phyloP scores from a whole-genome alignment of 1,140 invertebrate species.

The Heterodera carotae region DNA sequence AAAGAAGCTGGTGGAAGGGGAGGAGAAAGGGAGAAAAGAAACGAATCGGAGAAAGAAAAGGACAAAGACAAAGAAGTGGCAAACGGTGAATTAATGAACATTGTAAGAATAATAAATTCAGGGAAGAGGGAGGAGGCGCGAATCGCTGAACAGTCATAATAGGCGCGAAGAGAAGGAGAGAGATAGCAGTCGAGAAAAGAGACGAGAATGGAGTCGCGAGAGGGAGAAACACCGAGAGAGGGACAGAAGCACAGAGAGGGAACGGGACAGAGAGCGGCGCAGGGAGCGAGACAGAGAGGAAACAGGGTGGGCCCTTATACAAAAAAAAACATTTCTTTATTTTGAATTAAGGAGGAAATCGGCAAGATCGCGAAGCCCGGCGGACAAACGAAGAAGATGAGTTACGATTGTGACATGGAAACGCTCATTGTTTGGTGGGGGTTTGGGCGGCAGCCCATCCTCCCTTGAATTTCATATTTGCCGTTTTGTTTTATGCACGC shows the following conservation, averaged over 20 bases:
- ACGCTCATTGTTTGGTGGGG: too few relatives aligned
- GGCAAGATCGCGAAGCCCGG: conserved; percentile 9
- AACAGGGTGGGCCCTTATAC: background rate
- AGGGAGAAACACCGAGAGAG: background rate
- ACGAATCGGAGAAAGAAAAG: background rate
- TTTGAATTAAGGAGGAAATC: conserved; percentile 8
- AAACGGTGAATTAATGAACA: too few relatives aligned
- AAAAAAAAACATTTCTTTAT: background rate
- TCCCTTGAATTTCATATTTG: too few relatives aligned
- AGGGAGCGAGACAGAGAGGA: conserved; percentile 1
- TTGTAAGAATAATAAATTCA: background rate
- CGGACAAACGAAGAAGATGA: background rate
- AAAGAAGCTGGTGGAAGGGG: conserved; percentile 10
- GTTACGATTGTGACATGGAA: too few relatives aligned
- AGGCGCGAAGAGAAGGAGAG: background rate
- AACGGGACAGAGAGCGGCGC: background rate
- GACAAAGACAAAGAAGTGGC: conserved; percentile 14
- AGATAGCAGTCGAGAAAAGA: background rate
- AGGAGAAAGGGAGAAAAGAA: background rate
- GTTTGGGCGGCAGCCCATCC: too few relatives aligned
- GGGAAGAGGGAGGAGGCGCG: background rate
- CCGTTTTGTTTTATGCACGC: too few relatives aligned
- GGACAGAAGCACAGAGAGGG: background rate
- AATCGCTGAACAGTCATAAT: background rate
- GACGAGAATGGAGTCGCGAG: background rate